Base-by-base conservation (phyloP, 2,888 invertebrate species). In the Drosophila barbarae region DNA sequence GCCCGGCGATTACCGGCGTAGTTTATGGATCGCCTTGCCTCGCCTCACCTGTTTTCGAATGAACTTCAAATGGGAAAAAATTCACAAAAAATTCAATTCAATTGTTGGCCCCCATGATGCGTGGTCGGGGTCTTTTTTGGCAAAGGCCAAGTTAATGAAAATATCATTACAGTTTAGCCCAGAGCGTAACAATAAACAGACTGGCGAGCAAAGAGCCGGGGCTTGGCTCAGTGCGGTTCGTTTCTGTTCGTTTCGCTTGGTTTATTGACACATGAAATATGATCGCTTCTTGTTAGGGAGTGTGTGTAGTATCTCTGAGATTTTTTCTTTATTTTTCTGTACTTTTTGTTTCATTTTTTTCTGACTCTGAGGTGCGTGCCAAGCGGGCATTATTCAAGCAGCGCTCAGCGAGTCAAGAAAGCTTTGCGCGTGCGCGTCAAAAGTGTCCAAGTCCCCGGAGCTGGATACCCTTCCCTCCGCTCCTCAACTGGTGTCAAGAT, bases 101-200 rank as follows among this genome's bases (percentile, higher is more conserved):
- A 80, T 79, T 74, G 77, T 81, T 59, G 50, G 36, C 36, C 15
- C 66, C 53, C 26, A 28, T 15, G 18, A 58, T 72, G 78, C 84
- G 78, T 78, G 78, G 79, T 78, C 71, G 81, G 55, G 30, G 56
- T 42, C 64, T 42, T 61, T 65, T 70, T 84, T 72, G 68, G 74
- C 72, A 80, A 81, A 81, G 85, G 85, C 80, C 80, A 84, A 81
- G 85, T 71, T 85, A 84, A 81, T 84, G 81, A 85, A 81, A 81
- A 85, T 80, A 85, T 85, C 85, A 80, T 85, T 84, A 77, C 80
- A 76, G 59, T 74, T 84, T 82, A 60, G 78, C 78, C 78, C 74
- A 84, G 68, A 82, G 78, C 78, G 69, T 57, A 73, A 67, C 70
- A 76, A 84, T 76, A 76, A 70, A 78, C 73, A 30, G 26, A 63